These are phyloP conservation scores for Erethizon dorsatum DNA, from an alignment of 2,797 vertebrate species.

Conservation along the genomic window DNA sequence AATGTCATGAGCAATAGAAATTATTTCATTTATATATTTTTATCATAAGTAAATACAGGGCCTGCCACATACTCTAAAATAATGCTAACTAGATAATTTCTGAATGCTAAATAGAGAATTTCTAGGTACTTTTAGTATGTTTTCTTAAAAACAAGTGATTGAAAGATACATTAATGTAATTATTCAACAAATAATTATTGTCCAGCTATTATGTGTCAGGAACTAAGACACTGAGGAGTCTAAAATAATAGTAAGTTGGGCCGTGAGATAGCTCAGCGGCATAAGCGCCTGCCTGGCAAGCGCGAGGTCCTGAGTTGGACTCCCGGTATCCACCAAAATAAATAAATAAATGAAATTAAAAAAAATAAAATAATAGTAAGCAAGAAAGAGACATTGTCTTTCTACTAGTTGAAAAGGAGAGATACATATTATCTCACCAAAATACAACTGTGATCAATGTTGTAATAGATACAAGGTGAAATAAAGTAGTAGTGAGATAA, in stretches of 20 bases:
- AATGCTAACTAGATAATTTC: not conserved
- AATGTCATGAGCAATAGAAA: not conserved
- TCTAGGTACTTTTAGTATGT: not conserved
- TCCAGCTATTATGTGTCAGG: not conserved
- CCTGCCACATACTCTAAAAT: not conserved
- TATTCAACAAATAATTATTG: not conserved
- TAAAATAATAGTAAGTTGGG: not conserved
- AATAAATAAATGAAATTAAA: too few relatives aligned
- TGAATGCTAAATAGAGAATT: not conserved
- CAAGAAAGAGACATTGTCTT: not conserved
- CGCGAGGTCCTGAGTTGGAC: too few relatives aligned
- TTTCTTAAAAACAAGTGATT: constrained; percentile 39
- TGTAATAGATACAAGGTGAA: not conserved
- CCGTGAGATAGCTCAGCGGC: too few relatives aligned
- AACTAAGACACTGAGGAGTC: not conserved
- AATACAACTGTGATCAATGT: not conserved
- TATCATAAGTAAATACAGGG: not conserved
- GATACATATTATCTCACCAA: not conserved
- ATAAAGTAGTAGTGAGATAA: not conserved
- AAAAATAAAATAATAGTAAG: not conserved
- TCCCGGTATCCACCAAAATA: too few relatives aligned
- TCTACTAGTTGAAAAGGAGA: not conserved
- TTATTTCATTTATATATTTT: constrained; percentile 12
- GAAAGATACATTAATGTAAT: not conserved
- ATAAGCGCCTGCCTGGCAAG: too few relatives aligned